Evolutionary conservation across 2,888 invertebrate genomes (phyloP).

Genomic region (Sialis fuliginosa): DNA sequence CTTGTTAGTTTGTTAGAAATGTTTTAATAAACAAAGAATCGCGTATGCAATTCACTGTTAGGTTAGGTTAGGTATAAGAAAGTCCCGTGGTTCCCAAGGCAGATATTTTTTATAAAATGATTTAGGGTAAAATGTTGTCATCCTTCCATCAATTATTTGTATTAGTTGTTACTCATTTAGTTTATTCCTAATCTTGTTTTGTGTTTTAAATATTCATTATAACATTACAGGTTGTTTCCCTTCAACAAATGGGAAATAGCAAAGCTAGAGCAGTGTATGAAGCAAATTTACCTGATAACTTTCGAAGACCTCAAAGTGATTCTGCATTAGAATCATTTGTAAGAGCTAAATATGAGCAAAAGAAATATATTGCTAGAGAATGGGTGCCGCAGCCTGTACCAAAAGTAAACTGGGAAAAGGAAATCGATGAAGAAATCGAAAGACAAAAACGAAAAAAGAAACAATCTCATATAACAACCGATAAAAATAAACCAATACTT

Average conservation of each 20-base stretch:
- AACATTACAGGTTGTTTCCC: constrained; percentile 30
- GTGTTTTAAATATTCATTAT: no score
- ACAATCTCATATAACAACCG: constrained; percentile 33
- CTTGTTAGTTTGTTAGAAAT: no score
- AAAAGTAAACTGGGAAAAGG: constrained; percentile 72
- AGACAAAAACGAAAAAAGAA: constrained; percentile 71
- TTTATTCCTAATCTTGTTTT: no score
- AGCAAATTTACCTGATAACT: constrained; percentile 89
- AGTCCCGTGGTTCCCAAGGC: no score
- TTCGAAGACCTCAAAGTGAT: constrained; percentile 88
- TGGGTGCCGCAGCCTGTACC: constrained; percentile 82
- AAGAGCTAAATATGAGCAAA: constrained; percentile 95
- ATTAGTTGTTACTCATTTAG: no score
- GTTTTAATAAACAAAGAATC: no score
- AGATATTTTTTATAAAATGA: no score
- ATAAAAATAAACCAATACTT: constrained; percentile 13
- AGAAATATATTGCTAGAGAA: constrained; percentile 95
- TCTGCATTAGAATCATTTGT: constrained; percentile 90
- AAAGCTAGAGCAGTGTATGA: constrained; percentile 93
- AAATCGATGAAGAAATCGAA: constrained; percentile 74
- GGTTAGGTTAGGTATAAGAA: no score
- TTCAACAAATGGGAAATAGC: constrained; percentile 98
- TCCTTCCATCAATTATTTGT: no score
- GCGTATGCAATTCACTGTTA: no score
- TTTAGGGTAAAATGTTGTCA: no score